phyloP scores from a whole-genome alignment of 2,113 vertebrate genomes.

The Osmerus mordax region DNA sequence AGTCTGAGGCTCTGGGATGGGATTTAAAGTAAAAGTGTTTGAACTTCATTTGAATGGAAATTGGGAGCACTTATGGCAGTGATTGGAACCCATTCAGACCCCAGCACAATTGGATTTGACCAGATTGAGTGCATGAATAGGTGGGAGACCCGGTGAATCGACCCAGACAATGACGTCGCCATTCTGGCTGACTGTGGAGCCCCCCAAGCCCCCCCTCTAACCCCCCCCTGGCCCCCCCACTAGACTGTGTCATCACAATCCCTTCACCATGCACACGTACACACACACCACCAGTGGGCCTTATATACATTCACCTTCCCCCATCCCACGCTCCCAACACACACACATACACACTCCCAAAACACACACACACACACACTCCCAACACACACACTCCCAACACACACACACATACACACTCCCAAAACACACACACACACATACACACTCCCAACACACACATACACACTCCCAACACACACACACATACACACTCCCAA shows the following conservation, averaged over 20 bases:
- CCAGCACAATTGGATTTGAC: constrained; percentile 49
- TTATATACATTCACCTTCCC: too few species aligned
- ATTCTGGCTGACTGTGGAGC: constrained; percentile 31
- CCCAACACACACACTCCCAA: too few species aligned
- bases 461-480: too few species aligned
- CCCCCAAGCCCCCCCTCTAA: not conserved
- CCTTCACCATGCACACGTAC: not conserved
- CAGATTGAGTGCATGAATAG: constrained; percentile 44
- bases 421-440: too few species aligned
- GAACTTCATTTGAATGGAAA: constrained; percentile 62
- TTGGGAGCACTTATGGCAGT: constrained; percentile 34
- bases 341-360: too few species aligned
- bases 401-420: too few species aligned
- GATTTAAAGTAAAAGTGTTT: constrained; percentile 61
- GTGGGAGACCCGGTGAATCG: constrained; percentile 38
- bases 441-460: too few species aligned
- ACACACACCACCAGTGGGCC: not conserved
- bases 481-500: too few species aligned
- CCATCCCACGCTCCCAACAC: not conserved
- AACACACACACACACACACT: not conserved
- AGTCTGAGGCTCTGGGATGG: constrained; percentile 29
- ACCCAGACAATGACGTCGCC: constrained; percentile 54
- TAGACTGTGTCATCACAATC: not conserved
- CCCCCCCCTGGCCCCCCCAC: constrained; percentile 5
- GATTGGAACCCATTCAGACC: constrained; percentile 51